Conservation (phyloP, 2,888 invertebrate species). For the Barypeithes pellucidus region DNA sequence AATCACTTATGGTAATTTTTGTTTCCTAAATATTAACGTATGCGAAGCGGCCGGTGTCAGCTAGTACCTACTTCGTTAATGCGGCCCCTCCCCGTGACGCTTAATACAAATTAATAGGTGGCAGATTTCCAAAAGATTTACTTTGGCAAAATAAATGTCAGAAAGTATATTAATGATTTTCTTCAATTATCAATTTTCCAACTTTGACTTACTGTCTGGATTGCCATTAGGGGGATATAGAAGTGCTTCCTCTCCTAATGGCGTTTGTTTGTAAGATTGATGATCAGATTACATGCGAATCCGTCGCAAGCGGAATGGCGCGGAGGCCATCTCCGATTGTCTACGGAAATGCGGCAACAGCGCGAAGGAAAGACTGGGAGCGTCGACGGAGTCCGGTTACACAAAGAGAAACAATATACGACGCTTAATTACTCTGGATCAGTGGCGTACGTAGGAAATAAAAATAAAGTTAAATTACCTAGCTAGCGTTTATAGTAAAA, state of each 20-base stretch:
- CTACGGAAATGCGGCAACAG: conserved; percentile 49
- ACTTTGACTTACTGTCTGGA: conserved; percentile 59
- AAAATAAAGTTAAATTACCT: no score
- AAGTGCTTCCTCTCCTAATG: conserved; percentile 65
- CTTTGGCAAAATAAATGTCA: conserved; percentile 56
- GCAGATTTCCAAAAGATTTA: conserved; percentile 41
- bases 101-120: conserved; percentile 29
- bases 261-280: conserved; percentile 65
- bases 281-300: conserved; percentile 66
- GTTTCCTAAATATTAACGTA: no score
- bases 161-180: conserved; percentile 62
- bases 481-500: no score
- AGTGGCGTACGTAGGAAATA: neutral
- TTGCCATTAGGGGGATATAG: conserved; percentile 62
- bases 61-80: no score
- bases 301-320: conserved; percentile 55
- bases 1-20: no score
- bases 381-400: conserved; percentile 40
- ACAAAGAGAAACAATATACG: conserved; percentile 44
- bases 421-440: conserved; percentile 37
- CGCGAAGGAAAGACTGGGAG: conserved; percentile 29
- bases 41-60: neutral
- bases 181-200: conserved; percentile 64
- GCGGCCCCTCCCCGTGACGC: conserved; percentile 12
- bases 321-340: conserved; percentile 48